These are phyloP conservation scores for Rhopilema esculentum DNA, from an alignment of 30 jellyfish, hydroid and myxozoan genomes.

Conservation along the genomic window DNA sequence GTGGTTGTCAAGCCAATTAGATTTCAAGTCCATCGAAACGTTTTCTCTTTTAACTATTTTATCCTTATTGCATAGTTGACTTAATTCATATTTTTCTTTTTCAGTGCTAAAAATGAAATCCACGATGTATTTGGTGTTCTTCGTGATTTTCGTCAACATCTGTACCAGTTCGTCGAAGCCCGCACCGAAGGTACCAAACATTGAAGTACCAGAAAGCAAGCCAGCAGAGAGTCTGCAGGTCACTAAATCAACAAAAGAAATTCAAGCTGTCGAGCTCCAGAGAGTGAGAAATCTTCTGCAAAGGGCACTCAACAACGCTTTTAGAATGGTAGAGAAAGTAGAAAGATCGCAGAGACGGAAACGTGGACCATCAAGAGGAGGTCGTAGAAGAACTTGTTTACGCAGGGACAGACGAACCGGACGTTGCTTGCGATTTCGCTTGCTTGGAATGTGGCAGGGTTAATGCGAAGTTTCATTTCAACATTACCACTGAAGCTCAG, in stretches of 20 bases:
- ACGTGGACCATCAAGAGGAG: background rate
- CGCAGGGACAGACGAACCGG: background rate
- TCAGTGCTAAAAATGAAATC: background rate
- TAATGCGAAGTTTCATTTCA: background rate
- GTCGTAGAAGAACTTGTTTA: background rate
- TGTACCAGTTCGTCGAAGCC: background rate
- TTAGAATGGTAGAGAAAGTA: background rate
- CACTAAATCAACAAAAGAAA: background rate
- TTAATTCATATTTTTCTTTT: background rate
- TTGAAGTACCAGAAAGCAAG: background rate
- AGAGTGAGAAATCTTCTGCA: background rate
- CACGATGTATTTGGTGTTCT: background rate
- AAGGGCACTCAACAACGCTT: background rate
- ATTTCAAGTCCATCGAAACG: too few species aligned
- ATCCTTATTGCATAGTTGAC: background rate
- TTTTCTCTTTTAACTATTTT: too few species aligned
- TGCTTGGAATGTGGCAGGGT: background rate
- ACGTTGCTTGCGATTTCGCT: background rate
- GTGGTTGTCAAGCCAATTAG: too few species aligned
- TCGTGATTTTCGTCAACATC: background rate
- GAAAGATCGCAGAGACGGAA: background rate
- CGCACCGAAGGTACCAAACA: background rate
- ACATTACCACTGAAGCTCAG: background rate
- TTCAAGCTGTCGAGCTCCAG: background rate
- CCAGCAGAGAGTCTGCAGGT: background rate